Percentiles rank a stretch among this genome's conserved stretches.
These are phyloP conservation scores for Ellobium chinense DNA, from an alignment of 2,888 invertebrate genomes.

Conservation along the genomic window DNA sequence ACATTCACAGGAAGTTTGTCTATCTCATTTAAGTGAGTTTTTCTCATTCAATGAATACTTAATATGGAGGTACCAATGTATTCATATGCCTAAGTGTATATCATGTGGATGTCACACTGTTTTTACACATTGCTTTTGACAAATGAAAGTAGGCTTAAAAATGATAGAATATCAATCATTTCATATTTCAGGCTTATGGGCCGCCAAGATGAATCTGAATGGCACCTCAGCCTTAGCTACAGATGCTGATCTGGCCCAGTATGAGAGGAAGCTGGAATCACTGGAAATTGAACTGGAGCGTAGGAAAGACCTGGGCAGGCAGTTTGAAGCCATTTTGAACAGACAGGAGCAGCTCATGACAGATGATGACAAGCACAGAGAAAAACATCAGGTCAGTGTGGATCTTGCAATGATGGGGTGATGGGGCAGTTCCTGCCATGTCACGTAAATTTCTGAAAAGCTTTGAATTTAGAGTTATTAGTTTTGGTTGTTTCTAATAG, in stretches of 20 bases:
- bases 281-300: constrained; percentile 74
- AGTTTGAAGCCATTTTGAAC: constrained; percentile 65
- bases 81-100: too few relatives aligned
- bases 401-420: background rate
- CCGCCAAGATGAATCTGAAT: constrained; percentile 75
- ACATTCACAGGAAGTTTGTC: too few relatives aligned
- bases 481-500: too few relatives aligned
- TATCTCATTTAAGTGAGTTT: too few relatives aligned
- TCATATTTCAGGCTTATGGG: constrained; percentile 69
- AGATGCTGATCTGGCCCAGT: constrained; percentile 68
- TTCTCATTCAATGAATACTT: too few relatives aligned
- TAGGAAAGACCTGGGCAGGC: constrained; percentile 70
- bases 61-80: too few relatives aligned
- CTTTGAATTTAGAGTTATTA: background rate
- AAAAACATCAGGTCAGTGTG: constrained; percentile 71
- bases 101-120: too few relatives aligned
- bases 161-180: background rate
- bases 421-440: background rate
- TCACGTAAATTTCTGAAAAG: background rate
- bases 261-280: constrained; percentile 66
- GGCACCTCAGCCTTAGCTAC: constrained; percentile 70
- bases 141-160: background rate
- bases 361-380: constrained; percentile 68
- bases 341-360: constrained; percentile 63
- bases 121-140: background rate